Conservation (phyloP, 2,113 vertebrate species). For the Cavia porcellus region DNA sequence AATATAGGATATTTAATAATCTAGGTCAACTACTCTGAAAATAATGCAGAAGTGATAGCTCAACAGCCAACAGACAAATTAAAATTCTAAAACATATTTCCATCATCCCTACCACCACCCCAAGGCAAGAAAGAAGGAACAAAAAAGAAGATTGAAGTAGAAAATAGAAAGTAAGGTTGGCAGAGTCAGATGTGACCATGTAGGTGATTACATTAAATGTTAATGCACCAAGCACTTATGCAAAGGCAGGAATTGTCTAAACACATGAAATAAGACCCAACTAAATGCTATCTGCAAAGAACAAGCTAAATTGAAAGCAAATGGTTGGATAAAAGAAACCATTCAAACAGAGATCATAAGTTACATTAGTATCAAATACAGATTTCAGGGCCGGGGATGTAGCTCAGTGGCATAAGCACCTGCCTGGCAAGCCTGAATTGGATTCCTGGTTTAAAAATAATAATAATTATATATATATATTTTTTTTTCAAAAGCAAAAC, state of each 20-base stretch:
- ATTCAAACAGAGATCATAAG: neutral
- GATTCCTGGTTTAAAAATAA: too few species aligned
- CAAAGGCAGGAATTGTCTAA: neutral
- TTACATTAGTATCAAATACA: neutral
- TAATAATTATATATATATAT: too few species aligned
- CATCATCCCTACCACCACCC: neutral
- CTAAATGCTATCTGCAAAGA: neutral
- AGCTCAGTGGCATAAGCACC: too few species aligned
- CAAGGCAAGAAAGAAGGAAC: neutral
- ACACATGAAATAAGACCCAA: neutral
- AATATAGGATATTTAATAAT: neutral
- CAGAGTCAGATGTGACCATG: neutral
- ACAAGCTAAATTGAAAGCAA: neutral
- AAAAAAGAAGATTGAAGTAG: neutral
- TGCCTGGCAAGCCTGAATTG: too few species aligned
- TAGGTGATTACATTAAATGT: neutral
- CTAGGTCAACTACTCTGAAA: neutral
- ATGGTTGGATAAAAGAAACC: neutral
- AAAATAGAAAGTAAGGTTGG: neutral
- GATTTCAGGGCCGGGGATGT: neutral
- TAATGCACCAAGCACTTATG: neutral
- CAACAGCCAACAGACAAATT: constrained; percentile 36
- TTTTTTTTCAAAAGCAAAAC: too few species aligned
- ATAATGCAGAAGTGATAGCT: neutral
- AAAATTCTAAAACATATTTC: neutral